Percentiles rank a stretch among this genome's conserved stretches.
Conservation (phyloP, 1,140 invertebrate species). For the Piezodorus guildinii region DNA sequence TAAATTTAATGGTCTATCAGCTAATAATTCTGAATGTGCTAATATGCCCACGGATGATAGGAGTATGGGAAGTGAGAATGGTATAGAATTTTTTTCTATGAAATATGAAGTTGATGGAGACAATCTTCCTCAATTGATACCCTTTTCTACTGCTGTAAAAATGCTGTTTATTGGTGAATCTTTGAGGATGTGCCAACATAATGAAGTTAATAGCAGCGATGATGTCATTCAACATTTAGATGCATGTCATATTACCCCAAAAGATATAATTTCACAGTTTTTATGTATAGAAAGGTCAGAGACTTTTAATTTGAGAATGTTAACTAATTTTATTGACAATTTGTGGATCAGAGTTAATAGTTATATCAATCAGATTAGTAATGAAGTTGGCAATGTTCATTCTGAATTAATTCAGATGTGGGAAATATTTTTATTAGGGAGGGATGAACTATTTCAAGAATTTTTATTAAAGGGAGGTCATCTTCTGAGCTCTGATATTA, state of each 20-base stretch:
- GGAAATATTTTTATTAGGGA: not conserved
- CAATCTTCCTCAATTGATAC: constrained; percentile 14
- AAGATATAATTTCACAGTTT: not conserved
- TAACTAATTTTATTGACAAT: constrained; percentile 4
- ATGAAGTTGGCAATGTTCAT: constrained; percentile 12
- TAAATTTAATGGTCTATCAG: too few species aligned
- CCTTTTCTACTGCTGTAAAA: constrained; percentile 7
- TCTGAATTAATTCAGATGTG: constrained; percentile 7
- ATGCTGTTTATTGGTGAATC: constrained; percentile 14
- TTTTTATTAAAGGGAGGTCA: constrained; percentile 5
- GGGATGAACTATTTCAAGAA: constrained; percentile 8
- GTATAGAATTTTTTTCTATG: too few species aligned
- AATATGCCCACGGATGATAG: too few species aligned
- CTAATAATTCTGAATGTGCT: too few species aligned
- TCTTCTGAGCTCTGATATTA: not conserved
- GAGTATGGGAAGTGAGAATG: too few species aligned
- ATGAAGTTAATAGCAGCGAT: not conserved
- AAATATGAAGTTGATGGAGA: not conserved
- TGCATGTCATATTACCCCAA: not conserved
- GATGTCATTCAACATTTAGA: not conserved
- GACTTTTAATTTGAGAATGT: constrained; percentile 4
- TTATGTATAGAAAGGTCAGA: not conserved
- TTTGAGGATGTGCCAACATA: constrained; percentile 9
- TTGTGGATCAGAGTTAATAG: constrained; percentile 14
- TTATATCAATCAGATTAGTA: constrained; percentile 1